Evolutionary conservation across 2,888 invertebrate genomes (phyloP).

Genomic region (Sarcophaga variegata): DNA sequence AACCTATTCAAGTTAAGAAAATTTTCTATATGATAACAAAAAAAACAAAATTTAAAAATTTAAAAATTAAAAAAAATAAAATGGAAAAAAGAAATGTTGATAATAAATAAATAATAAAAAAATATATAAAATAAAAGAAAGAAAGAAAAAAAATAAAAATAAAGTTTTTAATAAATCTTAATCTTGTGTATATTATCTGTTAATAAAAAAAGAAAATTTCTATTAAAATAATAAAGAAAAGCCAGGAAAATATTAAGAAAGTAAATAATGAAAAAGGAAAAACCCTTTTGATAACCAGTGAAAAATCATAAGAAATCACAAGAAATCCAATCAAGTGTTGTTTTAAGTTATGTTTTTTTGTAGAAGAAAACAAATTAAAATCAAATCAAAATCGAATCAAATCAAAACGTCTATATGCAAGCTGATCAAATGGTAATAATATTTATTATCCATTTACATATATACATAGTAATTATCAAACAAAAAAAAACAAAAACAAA

Average conservation of each 20-base stretch:
- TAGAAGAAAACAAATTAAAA: background rate
- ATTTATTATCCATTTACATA: background rate
- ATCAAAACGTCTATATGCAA: background rate
- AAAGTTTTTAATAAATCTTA: slow-evolving; percentile 42
- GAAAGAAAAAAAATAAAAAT: slow-evolving; percentile 53
- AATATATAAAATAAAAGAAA: background rate
- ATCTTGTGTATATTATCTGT: slow-evolving; percentile 47
- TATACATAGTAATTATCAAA: background rate
- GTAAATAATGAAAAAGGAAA: slow-evolving; percentile 61
- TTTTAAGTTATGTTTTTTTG: slow-evolving; percentile 32
- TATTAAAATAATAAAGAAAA: background rate
- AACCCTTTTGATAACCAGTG: slow-evolving; percentile 43
- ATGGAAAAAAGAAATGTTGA: background rate
- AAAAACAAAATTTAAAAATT: slow-evolving; percentile 14
- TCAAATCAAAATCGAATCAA: background rate
- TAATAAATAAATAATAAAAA: background rate
- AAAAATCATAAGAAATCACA: slow-evolving; percentile 20
- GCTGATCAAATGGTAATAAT: slow-evolving; percentile 27
- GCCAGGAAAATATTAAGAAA: no score
- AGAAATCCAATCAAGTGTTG: slow-evolving; percentile 29
- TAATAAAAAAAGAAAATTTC: background rate
- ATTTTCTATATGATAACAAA: slow-evolving; percentile 62
- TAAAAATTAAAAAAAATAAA: background rate
- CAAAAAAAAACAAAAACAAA: background rate
- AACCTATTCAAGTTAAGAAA: slow-evolving; percentile 54